Conservation (phyloP, 1,140 invertebrate genomes). For the Drosophila erecta region DNA sequence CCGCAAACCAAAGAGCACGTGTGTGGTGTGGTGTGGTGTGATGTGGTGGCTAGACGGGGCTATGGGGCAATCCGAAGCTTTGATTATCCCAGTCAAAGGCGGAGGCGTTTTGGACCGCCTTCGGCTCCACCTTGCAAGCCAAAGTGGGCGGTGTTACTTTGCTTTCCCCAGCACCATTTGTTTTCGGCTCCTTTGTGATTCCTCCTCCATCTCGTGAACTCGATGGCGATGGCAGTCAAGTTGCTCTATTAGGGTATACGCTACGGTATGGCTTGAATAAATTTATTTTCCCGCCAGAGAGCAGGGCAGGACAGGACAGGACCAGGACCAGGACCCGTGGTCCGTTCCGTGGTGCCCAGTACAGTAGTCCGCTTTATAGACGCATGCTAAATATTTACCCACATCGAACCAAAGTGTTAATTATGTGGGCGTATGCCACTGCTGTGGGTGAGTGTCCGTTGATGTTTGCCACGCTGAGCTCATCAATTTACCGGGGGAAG, state of each 20-base stretch:
- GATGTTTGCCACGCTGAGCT: slow-evolving; percentile 63
- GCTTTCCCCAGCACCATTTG: slow-evolving; percentile 2
- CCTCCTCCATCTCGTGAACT: slow-evolving; percentile 1
- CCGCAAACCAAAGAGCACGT: slow-evolving; percentile 5
- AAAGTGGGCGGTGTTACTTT: slow-evolving; percentile 16
- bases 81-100: slow-evolving; percentile 32
- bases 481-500: slow-evolving; percentile 56
- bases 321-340: too few species aligned
- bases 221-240: slow-evolving; percentile 32
- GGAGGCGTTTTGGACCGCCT: slow-evolving; percentile 19
- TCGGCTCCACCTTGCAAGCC: neutral
- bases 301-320: too few species aligned
- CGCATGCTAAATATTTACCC: slow-evolving; percentile 75
- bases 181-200: slow-evolving; percentile 5
- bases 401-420: slow-evolving; percentile 70
- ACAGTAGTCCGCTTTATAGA: slow-evolving; percentile 42
- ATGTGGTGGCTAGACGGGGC: neutral
- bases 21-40: neutral
- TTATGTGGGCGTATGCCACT: slow-evolving; percentile 55
- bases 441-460: slow-evolving; percentile 14
- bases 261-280: slow-evolving; percentile 59
- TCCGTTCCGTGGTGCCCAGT: neutral
- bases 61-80: slow-evolving; percentile 12
- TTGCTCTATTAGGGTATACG: slow-evolving; percentile 50
- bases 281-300: slow-evolving; percentile 48